phyloP scores from a whole-genome alignment of 1,140 invertebrate species.

The Schlechtendalia chinensis region DNA sequence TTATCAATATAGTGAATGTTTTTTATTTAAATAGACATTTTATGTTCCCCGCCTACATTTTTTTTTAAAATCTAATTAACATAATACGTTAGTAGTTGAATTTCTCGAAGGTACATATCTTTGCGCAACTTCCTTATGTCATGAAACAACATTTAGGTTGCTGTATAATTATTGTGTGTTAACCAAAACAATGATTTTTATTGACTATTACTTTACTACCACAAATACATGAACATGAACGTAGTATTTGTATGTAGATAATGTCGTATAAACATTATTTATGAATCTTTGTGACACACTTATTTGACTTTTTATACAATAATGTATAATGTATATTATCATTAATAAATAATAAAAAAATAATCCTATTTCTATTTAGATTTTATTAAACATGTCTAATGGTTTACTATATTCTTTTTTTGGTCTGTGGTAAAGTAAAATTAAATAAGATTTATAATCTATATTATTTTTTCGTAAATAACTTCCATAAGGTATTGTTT shows the following conservation, averaged over 20 bases:
- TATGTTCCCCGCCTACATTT: not conserved
- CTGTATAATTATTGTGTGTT: constrained; percentile 5
- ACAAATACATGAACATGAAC: not conserved
- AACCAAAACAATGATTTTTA: constrained; percentile 21
- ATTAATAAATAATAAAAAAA: not conserved
- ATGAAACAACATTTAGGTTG: not conserved
- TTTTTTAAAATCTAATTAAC: constrained; percentile 18
- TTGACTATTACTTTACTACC: not conserved
- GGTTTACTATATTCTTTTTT: too few species aligned
- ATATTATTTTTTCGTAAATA: too few species aligned
- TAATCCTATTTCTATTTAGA: not conserved
- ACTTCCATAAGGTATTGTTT: too few species aligned
- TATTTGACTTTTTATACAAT: not conserved
- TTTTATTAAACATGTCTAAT: not conserved
- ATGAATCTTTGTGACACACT: not conserved
- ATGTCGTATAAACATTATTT: not conserved
- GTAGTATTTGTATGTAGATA: not conserved
- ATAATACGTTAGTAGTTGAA: constrained; percentile 13
- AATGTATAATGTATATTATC: too few species aligned
- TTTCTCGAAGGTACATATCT: constrained; percentile 14
- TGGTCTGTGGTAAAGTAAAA: too few species aligned
- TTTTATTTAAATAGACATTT: constrained; percentile 37
- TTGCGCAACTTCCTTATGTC: constrained; percentile 17
- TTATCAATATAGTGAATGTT: not conserved
- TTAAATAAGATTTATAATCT: too few species aligned